These are phyloP conservation scores for Fistularia tabacaria DNA, from an alignment of 2,797 vertebrate species.

Conservation along the genomic window DNA sequence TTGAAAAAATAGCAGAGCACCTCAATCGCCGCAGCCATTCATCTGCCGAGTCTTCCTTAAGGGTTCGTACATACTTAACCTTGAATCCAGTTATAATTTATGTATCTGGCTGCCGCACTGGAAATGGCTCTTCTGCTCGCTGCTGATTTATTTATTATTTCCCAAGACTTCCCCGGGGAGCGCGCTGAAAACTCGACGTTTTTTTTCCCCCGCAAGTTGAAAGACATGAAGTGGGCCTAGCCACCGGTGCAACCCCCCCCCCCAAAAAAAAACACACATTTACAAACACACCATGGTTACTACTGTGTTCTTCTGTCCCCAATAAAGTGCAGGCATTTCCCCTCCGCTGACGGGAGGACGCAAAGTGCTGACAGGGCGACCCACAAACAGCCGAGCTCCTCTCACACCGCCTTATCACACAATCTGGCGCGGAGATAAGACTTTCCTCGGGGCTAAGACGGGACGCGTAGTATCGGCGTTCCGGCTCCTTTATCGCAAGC, in stretches of 20 bases:
- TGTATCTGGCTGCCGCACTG: constrained; percentile 57
- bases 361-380: no score
- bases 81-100: constrained; percentile 58
- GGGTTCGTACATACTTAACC: constrained; percentile 49
- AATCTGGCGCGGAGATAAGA: no score
- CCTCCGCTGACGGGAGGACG: constrained; percentile 25
- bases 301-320: constrained; percentile 31
- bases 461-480: no score
- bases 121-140: constrained; percentile 64
- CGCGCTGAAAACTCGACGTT: constrained; percentile 58
- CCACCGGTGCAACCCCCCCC: no score
- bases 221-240: constrained; percentile 51
- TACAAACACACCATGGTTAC: constrained; percentile 44
- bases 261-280: constrained; percentile 28
- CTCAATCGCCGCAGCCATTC: no score
- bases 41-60: constrained; percentile 13
- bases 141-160: constrained; percentile 71
- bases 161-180: constrained; percentile 44
- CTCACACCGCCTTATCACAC: no score
- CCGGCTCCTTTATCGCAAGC: no score
- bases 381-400: no score
- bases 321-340: constrained; percentile 48
- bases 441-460: no score
- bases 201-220: constrained; percentile 51
- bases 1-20: constrained; percentile 24